Evolutionary conservation across 2,888 invertebrate genomes (phyloP), one percentile per base, ranked within the genome.

Genomic region (Tetranychus truncatus): DNA sequence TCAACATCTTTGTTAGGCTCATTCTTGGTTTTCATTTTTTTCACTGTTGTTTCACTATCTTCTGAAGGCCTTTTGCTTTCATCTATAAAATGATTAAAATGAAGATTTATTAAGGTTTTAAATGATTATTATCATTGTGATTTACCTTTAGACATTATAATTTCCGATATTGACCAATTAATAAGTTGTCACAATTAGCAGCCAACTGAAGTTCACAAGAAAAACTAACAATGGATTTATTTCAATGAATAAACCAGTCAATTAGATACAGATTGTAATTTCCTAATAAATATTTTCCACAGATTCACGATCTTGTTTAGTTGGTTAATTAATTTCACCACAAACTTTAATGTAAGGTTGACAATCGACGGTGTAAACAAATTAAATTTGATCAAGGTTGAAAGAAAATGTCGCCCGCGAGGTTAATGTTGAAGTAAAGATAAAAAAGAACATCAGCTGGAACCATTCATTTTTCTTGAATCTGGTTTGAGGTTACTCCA

Each of bases 351-450:
- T 15, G 45, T 72, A 24, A 66, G 45, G 71, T 18, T 73, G 66
- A 45, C 18, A 72, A 46, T 76, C 84, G n/a, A 84, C 85, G 0
- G 86, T 84, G 80, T 82, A 21, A 45, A 45, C 34, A 21, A 73
- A 74, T 44, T 20, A n/a, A 73, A 75, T 55, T 55, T 15, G 55
- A 55, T 15, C 15, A 15, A 15, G 15, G 15, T 55, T 55, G 55
- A 15, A 55, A 55, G 55, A 15, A 55, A 55, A 55, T 15, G 15
- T 34, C 34, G 34, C 34, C 34, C 34, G 34, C 34, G 34, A 34
- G 34, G 34, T 34, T 34, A 34, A 34, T 34, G 34, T 34, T 34
- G 34, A 34, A 34, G 34, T 34, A 34, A 34, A 34, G 34, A 34
- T 34, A 34, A 34, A 34, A 34, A 34, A 34, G 34, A 34, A 34